These are phyloP conservation scores for Serranus cabrilla DNA, from an alignment of 2,797 vertebrate genomes.

Conservation along the genomic window DNA sequence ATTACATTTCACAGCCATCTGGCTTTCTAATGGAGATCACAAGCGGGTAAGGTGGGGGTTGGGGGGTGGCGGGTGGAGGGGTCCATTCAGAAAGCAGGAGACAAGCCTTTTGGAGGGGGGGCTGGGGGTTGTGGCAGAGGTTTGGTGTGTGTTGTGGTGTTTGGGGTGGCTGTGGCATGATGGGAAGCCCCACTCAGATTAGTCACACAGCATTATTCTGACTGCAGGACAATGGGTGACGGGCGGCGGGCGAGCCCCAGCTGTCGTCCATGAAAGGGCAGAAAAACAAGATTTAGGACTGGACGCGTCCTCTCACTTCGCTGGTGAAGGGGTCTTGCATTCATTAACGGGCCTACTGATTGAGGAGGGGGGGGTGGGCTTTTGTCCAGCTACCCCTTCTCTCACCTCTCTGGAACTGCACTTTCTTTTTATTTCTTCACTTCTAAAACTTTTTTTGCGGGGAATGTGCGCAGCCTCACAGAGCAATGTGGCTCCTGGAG, in stretches of 20 bases:
- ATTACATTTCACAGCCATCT: slow-evolving; percentile 85
- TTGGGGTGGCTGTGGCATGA: slow-evolving; percentile 88
- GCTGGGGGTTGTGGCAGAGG: slow-evolving; percentile 66
- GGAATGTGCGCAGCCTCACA: slow-evolving; percentile 71
- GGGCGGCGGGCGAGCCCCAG: slow-evolving; percentile 94
- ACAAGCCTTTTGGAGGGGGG: slow-evolving; percentile 54
- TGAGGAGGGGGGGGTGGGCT: slow-evolving; percentile 64
- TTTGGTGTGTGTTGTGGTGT: slow-evolving; percentile 81
- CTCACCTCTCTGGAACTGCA: slow-evolving; percentile 71
- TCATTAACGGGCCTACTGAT: slow-evolving; percentile 88
- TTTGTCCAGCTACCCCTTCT: slow-evolving; percentile 83
- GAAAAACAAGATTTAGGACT: slow-evolving; percentile 96
- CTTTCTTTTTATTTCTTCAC: slow-evolving; percentile 55
- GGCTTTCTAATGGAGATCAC: slow-evolving; percentile 83
- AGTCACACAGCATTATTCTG: slow-evolving; percentile 96
- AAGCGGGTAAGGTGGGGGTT: slow-evolving; percentile 54
- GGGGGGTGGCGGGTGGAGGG: slow-evolving; percentile 1
- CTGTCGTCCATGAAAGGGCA: slow-evolving; percentile 95
- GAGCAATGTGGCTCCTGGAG: slow-evolving; percentile 67
- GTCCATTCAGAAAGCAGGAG: slow-evolving; percentile 75
- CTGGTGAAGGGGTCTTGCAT: slow-evolving; percentile 88
- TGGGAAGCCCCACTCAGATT: slow-evolving; percentile 94
- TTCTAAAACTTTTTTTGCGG: slow-evolving; percentile 53
- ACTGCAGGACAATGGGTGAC: slow-evolving; percentile 92
- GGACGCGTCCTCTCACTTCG: slow-evolving; percentile 91